phyloP scores from a whole-genome alignment of 53 echinoderm and acorn worm species.

The Patiria pectinifera region DNA sequence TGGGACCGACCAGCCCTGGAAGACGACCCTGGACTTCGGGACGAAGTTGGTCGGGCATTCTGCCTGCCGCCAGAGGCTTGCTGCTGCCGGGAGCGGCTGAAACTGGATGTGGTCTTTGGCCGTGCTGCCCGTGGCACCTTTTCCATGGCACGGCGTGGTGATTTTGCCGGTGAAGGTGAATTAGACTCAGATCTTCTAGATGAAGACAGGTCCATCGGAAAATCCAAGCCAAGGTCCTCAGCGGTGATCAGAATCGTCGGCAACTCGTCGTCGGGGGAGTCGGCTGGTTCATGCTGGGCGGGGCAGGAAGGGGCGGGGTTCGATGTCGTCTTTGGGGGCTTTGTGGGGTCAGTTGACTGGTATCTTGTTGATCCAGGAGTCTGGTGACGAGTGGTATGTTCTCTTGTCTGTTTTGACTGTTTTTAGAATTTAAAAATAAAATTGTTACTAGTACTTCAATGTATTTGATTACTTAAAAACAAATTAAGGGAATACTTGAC shows the following conservation, averaged over 20 bases:
- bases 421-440: background rate
- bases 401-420: background rate
- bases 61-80: background rate
- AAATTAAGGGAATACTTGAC: no score
- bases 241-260: slow-evolving; percentile 52
- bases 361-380: background rate
- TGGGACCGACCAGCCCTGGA: background rate
- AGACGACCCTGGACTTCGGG: slow-evolving; percentile 1
- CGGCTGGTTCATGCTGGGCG: background rate
- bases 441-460: background rate
- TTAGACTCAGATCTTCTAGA: background rate
- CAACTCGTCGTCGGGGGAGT: slow-evolving; percentile 16
- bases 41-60: slow-evolving; percentile 18
- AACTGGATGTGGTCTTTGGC: slow-evolving; percentile 25
- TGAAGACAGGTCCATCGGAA: background rate
- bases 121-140: background rate
- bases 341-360: background rate
- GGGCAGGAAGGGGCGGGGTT: slow-evolving; percentile 14
- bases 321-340: background rate
- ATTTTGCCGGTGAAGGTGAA: slow-evolving; percentile 43
- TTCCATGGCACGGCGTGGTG: slow-evolving; percentile 1
- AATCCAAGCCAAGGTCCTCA: slow-evolving; percentile 38
- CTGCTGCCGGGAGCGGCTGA: background rate
- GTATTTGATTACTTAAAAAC: no score
- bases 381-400: background rate